Percentiles rank a stretch among this genome's conserved stretches.
Conservation (phyloP, 2,113 vertebrate genomes). For the Smithornis capensis region DNA sequence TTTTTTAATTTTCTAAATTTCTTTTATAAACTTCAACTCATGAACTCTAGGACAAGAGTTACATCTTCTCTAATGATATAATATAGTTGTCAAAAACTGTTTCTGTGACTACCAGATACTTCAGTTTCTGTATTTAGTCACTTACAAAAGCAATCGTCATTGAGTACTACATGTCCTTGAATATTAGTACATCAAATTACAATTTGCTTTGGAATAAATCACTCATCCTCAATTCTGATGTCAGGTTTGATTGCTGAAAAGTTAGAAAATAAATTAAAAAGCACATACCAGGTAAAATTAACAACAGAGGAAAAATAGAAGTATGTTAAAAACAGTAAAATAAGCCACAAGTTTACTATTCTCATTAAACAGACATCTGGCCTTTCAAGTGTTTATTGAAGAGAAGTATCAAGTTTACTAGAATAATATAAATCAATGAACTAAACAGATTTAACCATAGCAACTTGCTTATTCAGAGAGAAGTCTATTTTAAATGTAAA, state of each 20-base stretch:
- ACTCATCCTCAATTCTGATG: not conserved
- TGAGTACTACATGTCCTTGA: not conserved
- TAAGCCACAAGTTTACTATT: not conserved
- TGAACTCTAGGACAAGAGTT: not conserved
- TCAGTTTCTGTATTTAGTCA: not conserved
- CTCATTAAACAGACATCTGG: not conserved
- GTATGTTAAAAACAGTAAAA: not conserved
- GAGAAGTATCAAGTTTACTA: constrained; percentile 24
- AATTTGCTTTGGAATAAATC: not conserved
- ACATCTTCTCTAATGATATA: not conserved
- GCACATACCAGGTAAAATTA: not conserved
- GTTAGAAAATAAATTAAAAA: not conserved
- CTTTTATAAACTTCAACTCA: not conserved
- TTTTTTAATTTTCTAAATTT: not conserved
- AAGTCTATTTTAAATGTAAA: constrained; percentile 23
- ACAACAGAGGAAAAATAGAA: not conserved
- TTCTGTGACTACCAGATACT: not conserved
- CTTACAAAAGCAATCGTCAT: not conserved
- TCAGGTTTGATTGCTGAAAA: not conserved
- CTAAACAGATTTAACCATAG: constrained; percentile 31
- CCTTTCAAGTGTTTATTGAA: constrained; percentile 40
- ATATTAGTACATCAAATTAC: not conserved
- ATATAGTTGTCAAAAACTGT: not conserved
- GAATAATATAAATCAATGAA: constrained; percentile 44
- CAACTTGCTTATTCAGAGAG: constrained; percentile 23